A percentile compares a stretch with the other conserved stretches of the same genome.
phyloP scores from a whole-genome alignment of 2,797 vertebrate genomes.

The Borostomias antarcticus region DNA sequence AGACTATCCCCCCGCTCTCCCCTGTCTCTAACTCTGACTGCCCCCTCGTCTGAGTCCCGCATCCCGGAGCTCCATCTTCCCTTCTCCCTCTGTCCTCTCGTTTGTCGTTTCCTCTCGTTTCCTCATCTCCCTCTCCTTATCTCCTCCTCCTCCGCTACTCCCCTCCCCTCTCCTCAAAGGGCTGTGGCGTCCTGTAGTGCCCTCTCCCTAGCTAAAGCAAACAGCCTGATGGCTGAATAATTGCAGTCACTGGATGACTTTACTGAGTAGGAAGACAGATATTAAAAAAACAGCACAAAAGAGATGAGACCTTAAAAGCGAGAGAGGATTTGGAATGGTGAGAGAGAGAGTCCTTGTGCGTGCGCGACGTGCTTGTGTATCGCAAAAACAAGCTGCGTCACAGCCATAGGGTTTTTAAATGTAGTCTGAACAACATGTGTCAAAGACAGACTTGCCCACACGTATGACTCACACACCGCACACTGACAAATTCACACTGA shows the following conservation, averaged over 20 bases:
- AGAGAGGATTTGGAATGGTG: too few relatives aligned
- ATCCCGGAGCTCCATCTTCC: not conserved
- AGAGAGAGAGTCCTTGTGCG: not conserved
- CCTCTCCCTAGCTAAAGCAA: slow-evolving; percentile 9
- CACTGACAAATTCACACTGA: not conserved
- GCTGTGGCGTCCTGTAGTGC: not conserved
- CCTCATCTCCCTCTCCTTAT: not conserved
- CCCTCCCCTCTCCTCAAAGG: slow-evolving; percentile 11
- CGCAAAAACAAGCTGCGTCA: not conserved
- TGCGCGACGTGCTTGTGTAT: not conserved
- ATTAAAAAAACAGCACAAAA: too few relatives aligned
- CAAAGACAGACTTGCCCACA: not conserved
- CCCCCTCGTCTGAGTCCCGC: not conserved
- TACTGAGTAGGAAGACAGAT: too few relatives aligned
- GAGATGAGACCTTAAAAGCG: too few relatives aligned
- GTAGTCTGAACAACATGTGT: not conserved
- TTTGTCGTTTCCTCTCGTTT: not conserved
- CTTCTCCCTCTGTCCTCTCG: not conserved
- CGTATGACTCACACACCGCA: not conserved
- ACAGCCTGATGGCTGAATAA: too few relatives aligned
- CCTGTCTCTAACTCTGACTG: not conserved
- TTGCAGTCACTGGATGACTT: too few relatives aligned
- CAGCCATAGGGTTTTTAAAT: not conserved
- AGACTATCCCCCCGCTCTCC: not conserved
- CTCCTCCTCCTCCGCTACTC: too few relatives aligned